Percentiles rank a stretch among this genome's conserved stretches.
Conservation (phyloP, 2,888 invertebrate species). For the Emmelina monodactyla region DNA sequence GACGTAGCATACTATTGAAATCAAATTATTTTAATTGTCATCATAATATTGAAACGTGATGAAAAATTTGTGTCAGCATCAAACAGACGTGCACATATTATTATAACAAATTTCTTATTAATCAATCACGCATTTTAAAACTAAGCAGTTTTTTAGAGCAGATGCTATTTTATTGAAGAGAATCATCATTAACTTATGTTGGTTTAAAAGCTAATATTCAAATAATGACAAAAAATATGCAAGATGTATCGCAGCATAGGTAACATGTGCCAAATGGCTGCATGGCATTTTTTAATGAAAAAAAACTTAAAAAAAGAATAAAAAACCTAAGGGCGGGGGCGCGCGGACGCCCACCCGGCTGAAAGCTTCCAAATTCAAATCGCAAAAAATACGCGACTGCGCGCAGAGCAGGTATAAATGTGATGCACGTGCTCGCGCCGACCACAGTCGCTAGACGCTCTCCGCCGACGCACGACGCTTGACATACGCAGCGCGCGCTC, state of each 20-base stretch:
- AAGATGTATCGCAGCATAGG: background rate
- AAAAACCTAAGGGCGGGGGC: conserved; percentile 47
- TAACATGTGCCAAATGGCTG: conserved; percentile 23
- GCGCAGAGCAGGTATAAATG: conserved; percentile 49
- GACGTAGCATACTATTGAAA: no score
- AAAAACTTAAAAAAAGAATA: conserved; percentile 23
- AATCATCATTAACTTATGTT: no score
- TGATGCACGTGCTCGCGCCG: conserved; percentile 44
- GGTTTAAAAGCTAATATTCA: no score
- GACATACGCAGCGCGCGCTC: conserved; percentile 26
- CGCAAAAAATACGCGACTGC: conserved; percentile 57
- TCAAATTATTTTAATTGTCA: no score
- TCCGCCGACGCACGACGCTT: conserved; percentile 35
- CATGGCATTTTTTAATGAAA: conserved; percentile 34
- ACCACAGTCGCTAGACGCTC: conserved; percentile 45
- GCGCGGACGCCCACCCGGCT: conserved; percentile 47
- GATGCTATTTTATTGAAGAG: no score
- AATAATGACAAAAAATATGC: background rate
- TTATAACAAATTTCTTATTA: no score
- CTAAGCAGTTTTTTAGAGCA: no score
- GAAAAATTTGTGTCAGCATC: no score
- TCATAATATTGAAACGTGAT: no score
- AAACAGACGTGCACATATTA: no score
- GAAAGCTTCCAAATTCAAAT: conserved; percentile 63
- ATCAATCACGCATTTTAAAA: no score